Conservation (phyloP, 1,140 invertebrate species). For the Drosophila tsacasi region DNA sequence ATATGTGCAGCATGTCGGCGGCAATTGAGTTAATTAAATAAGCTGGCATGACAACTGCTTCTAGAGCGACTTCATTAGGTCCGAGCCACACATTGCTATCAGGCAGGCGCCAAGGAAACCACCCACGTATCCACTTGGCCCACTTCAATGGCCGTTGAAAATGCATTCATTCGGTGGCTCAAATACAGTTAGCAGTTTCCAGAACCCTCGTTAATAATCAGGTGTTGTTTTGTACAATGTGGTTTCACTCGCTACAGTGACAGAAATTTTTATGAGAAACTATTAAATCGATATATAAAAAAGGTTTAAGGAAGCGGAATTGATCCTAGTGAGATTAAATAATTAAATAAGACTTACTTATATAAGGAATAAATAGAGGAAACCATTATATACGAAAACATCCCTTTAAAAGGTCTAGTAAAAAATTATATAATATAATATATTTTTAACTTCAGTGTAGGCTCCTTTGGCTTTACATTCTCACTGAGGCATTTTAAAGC, state of each 20-base stretch:
- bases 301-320: not conserved
- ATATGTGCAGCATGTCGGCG: slow-evolving; percentile 45
- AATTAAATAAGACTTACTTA: not conserved
- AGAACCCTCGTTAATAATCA: slow-evolving; percentile 33
- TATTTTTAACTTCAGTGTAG: not conserved
- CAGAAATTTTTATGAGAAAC: not conserved
- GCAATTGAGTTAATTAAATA: slow-evolving; percentile 76
- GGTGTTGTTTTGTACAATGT: slow-evolving; percentile 29
- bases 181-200: slow-evolving; percentile 1
- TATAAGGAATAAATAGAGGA: not conserved
- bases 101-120: not conserved
- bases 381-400: too few species aligned
- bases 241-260: not conserved
- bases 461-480: slow-evolving; percentile 3
- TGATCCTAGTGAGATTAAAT: not conserved
- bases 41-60: slow-evolving; percentile 69
- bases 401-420: too few species aligned
- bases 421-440: not conserved
- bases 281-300: not conserved
- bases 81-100: slow-evolving; percentile 7
- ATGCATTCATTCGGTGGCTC: slow-evolving; percentile 46
- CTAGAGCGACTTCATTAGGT: slow-evolving; percentile 42
- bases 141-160: slow-evolving; percentile 26
- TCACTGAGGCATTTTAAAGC: slow-evolving; percentile 52
- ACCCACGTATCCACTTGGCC: not conserved